Evolutionary conservation across 2,888 invertebrate genomes (phyloP).

Genomic region (Julus scanicus): DNA sequence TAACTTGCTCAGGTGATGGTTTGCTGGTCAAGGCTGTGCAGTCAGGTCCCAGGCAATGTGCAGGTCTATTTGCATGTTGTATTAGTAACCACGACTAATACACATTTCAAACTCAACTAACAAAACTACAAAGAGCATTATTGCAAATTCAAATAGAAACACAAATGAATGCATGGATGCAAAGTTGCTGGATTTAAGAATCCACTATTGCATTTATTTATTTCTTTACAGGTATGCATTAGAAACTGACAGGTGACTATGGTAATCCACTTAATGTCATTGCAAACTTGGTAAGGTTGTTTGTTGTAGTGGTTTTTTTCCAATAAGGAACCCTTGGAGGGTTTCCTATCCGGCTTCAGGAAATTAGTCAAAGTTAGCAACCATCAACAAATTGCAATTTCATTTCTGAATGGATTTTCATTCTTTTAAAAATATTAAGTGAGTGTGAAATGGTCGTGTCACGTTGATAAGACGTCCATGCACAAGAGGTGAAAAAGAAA

Average conservation of each 20-base stretch:
- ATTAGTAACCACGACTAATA: too few species aligned
- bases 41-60: background rate
- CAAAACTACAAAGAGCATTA: background rate
- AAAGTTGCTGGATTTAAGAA: background rate
- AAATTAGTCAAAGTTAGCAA: constrained; percentile 6
- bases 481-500: constrained; percentile 36
- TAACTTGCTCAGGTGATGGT: background rate
- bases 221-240: background rate
- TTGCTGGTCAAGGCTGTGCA: background rate
- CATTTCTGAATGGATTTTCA: constrained; percentile 43
- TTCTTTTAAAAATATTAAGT: constrained; percentile 46
- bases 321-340: background rate
- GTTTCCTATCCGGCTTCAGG: background rate
- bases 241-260: background rate
- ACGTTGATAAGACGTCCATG: constrained; percentile 19
- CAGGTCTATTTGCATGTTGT: background rate
- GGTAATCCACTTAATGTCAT: background rate
- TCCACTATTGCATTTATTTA: background rate
- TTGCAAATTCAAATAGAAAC: background rate
- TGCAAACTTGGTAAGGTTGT: background rate
- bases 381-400: constrained; percentile 36
- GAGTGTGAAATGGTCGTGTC: constrained; percentile 41
- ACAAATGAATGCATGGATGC: background rate
- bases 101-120: too few species aligned
- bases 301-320: background rate